Evolutionary conservation across 2,113 vertebrate genomes (phyloP).

Genomic region (Hydrolagus affinis): DNA sequence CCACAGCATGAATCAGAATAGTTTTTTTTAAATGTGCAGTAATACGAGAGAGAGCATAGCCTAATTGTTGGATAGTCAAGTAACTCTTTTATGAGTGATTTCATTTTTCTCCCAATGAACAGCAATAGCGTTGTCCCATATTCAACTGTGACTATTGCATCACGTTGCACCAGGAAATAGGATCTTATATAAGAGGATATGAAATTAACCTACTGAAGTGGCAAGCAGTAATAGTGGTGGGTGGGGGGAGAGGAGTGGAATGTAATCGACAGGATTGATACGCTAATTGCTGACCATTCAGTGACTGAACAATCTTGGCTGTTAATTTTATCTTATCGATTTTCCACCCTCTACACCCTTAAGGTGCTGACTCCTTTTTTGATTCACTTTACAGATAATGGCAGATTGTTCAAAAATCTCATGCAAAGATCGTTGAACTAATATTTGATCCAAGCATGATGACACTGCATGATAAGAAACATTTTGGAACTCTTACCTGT

Average conservation of each 20-base stretch:
- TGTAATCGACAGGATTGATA: neutral
- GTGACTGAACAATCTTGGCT: neutral
- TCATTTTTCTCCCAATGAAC: too few species aligned
- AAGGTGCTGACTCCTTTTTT: neutral
- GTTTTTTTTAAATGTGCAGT: neutral
- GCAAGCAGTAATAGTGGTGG: neutral
- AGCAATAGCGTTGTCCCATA: too few species aligned
- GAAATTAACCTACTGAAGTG: neutral
- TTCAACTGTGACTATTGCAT: neutral
- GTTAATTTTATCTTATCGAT: neutral
- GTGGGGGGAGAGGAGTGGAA: neutral
- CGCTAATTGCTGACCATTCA: neutral
- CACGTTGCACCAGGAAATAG: neutral
- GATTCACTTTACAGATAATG: neutral
- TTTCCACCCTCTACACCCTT: neutral
- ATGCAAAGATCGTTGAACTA: too few species aligned
- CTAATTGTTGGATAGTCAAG: neutral
- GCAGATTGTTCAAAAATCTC: too few species aligned
- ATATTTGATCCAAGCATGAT: too few species aligned
- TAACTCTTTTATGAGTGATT: too few species aligned
- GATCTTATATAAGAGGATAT: neutral
- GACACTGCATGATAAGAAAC: too few species aligned
- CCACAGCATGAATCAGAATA: neutral
- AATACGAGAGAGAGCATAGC: neutral
- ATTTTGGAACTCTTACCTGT: too few species aligned